Evolutionary conservation across 2,888 invertebrate genomes (phyloP).

Genomic region (Caenorhabditis sp.): DNA sequence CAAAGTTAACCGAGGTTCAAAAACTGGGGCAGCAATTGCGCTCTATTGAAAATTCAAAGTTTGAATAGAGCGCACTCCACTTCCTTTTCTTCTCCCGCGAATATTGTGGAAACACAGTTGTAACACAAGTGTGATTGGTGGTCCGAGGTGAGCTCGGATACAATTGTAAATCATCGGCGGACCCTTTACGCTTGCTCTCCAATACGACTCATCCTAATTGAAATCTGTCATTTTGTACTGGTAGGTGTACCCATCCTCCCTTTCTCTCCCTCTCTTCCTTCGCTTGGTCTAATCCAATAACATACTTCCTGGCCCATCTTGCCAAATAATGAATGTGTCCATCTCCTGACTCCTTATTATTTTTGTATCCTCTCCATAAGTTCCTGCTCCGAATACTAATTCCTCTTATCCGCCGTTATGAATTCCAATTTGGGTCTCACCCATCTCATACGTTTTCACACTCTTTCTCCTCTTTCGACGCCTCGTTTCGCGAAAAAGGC

Average conservation of each 20-base stretch:
- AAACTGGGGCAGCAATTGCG: too few species aligned
- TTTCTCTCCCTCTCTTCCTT: not conserved
- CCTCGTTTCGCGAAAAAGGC: constrained; percentile 2
- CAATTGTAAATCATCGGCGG: not conserved
- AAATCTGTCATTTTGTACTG: not conserved
- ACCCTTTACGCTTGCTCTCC: not conserved
- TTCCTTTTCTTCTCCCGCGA: too few species aligned
- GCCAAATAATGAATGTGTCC: constrained; percentile 18
- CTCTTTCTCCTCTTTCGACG: not conserved
- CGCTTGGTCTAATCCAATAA: constrained; percentile 19
- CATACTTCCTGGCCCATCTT: not conserved
- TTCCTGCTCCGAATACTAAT: constrained; percentile 46
- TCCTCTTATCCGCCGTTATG: constrained; percentile 35
- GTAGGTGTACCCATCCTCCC: not conserved
- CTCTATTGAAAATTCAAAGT: too few species aligned
- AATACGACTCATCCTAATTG: not conserved
- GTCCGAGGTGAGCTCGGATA: too few species aligned
- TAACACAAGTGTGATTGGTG: not conserved
- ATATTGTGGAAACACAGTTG: not conserved
- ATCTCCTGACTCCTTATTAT: constrained; percentile 25
- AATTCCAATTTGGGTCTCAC: constrained; percentile 31
- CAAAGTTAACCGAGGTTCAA: too few species aligned
- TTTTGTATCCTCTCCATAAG: constrained; percentile 15
- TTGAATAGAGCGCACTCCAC: too few species aligned
- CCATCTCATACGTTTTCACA: not conserved